Evolutionary conservation across 2,797 vertebrate species (phyloP), one percentile per base, ranked within the genome.

Genomic region (Glyptemys insculpta): DNA sequence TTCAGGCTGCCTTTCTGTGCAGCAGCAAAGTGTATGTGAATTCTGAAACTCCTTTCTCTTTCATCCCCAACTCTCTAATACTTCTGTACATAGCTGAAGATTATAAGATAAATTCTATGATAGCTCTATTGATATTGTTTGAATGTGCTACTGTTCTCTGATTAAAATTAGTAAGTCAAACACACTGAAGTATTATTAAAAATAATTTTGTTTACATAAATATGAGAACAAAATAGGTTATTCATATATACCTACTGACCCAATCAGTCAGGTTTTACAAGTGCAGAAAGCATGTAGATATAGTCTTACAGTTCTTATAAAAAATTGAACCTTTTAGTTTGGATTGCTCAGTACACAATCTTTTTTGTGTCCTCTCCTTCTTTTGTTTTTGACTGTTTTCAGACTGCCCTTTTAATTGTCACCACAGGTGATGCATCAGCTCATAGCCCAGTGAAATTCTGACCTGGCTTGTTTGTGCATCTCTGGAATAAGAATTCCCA

Each of bases 181-280:
- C 76, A 91, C 81, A 49, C 76, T 59, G 86, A 97, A 81, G 93
- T 65, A 94, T 96, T 96, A 96, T 97, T 97, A 96, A 97, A 89
- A 97, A 84, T 96, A 97, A 97, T 96, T 97, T 96, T 97, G 90
- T 96, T 97, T 96, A 88, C 89, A 91, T 92, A 87, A 88, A 92
- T 95, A 88, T 91, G 92, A 96, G 91, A 95, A 90, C 90, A 93
- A 93, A 96, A 92, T 88, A 94, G 87, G 92, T 94, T 97, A 92
- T 79, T 88, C 47, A 80, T 52, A 90, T 37, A 84, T 93, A 83
- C 93, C 83, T 96, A 94, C 91, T 95, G 95, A 95, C 94, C 92
- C 86, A 93, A 10, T 97, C 97, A 95, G 92, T 97, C 87, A 86
- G 76, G 37, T 95, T 96, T 93, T 95, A 91, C 87, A 85, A 0